Evolutionary conservation across 2,888 invertebrate species (phyloP).

Genomic region (Balanococcus diminutus): DNA sequence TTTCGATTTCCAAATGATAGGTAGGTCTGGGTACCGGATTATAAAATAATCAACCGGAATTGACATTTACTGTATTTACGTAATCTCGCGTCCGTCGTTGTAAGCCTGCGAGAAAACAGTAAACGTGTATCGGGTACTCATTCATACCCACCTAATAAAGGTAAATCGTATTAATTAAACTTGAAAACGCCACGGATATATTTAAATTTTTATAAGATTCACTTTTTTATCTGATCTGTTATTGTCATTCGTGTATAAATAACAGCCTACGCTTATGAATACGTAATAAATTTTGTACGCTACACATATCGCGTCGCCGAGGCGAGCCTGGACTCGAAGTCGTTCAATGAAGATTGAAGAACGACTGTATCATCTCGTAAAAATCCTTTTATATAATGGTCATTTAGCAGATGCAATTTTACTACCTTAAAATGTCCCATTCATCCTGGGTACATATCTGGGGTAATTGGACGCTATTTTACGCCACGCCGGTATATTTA

Average conservation of each 20-base stretch:
- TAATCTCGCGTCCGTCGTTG: neutral
- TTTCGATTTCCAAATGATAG: neutral
- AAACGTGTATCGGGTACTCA: neutral
- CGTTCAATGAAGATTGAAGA: neutral
- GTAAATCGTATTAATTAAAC: neutral
- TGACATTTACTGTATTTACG: constrained; percentile 5
- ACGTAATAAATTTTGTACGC: neutral
- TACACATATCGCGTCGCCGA: neutral
- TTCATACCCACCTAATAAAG: neutral
- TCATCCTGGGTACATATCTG: neutral
- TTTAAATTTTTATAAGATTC: neutral
- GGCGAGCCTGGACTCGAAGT: too few relatives aligned
- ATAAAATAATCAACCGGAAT: neutral
- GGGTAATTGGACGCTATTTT: neutral
- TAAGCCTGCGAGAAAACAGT: neutral
- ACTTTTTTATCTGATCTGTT: constrained; percentile 7
- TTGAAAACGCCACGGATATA: neutral
- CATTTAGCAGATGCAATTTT: neutral
- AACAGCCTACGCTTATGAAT: neutral
- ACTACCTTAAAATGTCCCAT: neutral
- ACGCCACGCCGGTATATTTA: neutral
- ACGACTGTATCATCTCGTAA: neutral
- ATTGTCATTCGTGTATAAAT: neutral
- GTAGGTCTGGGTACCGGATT: neutral
- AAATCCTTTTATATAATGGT: neutral